A percentile compares a stretch with the other conserved stretches of the same genome.
Conservation (phyloP, 2,113 vertebrate genomes). For the Megaceryle maxima region DNA sequence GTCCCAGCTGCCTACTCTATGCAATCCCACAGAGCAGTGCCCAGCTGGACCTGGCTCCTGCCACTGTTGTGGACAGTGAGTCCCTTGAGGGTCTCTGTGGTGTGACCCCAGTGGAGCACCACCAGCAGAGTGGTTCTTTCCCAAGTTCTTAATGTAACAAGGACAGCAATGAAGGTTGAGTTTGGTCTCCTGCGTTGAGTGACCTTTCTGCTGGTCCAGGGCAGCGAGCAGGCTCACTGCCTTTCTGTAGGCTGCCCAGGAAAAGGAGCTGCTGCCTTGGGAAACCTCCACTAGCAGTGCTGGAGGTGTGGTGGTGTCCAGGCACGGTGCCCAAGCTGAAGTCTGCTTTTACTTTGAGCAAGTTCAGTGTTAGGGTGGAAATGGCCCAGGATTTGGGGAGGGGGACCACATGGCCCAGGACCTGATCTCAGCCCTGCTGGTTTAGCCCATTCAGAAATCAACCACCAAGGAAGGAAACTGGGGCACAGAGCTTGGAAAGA, state of each 20-base stretch:
- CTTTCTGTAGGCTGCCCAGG: background rate
- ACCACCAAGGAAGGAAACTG: background rate
- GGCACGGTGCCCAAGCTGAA: background rate
- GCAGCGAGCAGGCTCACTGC: background rate
- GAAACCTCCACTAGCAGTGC: background rate
- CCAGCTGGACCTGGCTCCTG: background rate
- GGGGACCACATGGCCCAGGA: background rate
- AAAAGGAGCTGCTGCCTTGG: background rate
- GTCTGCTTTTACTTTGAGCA: background rate
- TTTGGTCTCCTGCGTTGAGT: background rate
- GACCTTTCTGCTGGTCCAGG: background rate
- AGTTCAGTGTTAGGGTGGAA: background rate
- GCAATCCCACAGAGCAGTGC: background rate
- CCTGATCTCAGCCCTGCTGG: background rate
- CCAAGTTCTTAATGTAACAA: background rate
- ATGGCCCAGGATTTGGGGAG: background rate
- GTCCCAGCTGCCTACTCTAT: background rate
- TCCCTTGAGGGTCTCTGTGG: background rate
- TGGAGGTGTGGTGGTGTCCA: background rate
- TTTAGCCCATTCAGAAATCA: background rate
- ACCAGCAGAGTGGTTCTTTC: background rate
- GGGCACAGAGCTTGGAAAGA: background rate
- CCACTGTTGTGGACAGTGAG: background rate
- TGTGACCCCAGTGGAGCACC: rapidly evolving
- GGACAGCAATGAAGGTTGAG: background rate